Base-by-base conservation (phyloP, 2,888 invertebrate genomes). In the Ernsta delagoae region DNA sequence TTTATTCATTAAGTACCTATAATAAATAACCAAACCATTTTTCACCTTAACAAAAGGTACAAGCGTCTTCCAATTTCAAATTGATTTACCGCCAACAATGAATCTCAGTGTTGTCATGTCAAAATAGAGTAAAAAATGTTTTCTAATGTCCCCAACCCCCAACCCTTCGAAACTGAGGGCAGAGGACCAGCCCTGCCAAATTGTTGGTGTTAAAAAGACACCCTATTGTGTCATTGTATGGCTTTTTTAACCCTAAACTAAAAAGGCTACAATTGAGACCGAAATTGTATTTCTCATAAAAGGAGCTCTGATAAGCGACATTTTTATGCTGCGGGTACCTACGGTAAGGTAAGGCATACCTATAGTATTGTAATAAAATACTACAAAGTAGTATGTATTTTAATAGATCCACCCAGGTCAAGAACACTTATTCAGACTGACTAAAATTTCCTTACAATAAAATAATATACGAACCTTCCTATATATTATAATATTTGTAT, bases 221-320 rank as follows among this genome's bases (percentile, higher is more conserved):
- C 91, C 89, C 84, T 80, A 83, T 89, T 88, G 86, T 87, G 85
- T 78, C 79, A 81, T 80, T 81, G 84, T 87, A 85, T 61, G 80
- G 90, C 90, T 90, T 92, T 92, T 90, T 90, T 90, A 92, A 88
- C 90, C 88, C 89, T 84, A 82, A 83, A 82, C 85, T 82, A 84
- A 89, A 67, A 90, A 83, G 84, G 82, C 41, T 79, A 83, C 86
- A 85, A 89, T 88, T 89, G 85, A 87, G 85, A 84, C 87, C 86
- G 80, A 87, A 88, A 89, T 89, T 88, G 85, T 86, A 86, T 87
- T 85, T 80, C 83, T 85, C 86, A 86, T 16, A 4, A 53, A 53
- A 53, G 16, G 50, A 24, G 24, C 24, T 24, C 24, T 24, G 24
- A 8, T 50, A 50, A 16, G 50, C 16, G 6, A 24, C 8, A 16